These are phyloP conservation scores for Drosophila ezoana DNA, from an alignment of 2,888 invertebrate species.

Conservation along the genomic window DNA sequence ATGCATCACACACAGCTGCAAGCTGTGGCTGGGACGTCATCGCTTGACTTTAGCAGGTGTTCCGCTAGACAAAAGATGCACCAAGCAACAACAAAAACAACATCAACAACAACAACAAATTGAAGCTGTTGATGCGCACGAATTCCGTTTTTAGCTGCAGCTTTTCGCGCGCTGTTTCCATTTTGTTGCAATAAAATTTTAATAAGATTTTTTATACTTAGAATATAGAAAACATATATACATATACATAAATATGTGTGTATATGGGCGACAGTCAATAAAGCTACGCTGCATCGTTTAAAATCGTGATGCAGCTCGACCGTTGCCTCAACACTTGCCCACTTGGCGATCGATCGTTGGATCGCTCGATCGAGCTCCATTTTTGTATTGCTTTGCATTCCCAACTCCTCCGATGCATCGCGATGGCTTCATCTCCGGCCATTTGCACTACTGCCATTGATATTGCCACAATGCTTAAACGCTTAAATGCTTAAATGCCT, in stretches of 20 bases:
- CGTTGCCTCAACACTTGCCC: conserved; percentile 58
- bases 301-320: conserved; percentile 74
- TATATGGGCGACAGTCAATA: conserved; percentile 36
- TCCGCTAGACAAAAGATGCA: conserved; percentile 70
- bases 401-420: conserved; percentile 49
- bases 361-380: conserved; percentile 62
- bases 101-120: conserved; percentile 60
- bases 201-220: conserved; percentile 71
- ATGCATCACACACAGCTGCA: conserved; percentile 69
- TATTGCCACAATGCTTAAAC: conserved; percentile 37
- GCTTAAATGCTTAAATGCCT: conserved; percentile 36
- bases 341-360: conserved; percentile 21
- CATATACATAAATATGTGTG: conserved; percentile 9
- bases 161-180: conserved; percentile 67
- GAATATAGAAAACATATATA: conserved; percentile 58
- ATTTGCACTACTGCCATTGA: conserved; percentile 39
- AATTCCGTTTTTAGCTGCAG: conserved; percentile 78
- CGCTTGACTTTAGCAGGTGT: conserved; percentile 72
- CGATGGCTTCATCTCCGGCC: conserved; percentile 54
- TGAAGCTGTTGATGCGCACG: conserved; percentile 79
- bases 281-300: conserved; percentile 39
- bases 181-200: conserved; percentile 78
- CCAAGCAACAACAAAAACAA: conserved; percentile 44
- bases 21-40: conserved; percentile 64
- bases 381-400: conserved; percentile 64